Evolutionary conservation across 1,140 invertebrate genomes (phyloP).

Genomic region (Phortica variegata): DNA sequence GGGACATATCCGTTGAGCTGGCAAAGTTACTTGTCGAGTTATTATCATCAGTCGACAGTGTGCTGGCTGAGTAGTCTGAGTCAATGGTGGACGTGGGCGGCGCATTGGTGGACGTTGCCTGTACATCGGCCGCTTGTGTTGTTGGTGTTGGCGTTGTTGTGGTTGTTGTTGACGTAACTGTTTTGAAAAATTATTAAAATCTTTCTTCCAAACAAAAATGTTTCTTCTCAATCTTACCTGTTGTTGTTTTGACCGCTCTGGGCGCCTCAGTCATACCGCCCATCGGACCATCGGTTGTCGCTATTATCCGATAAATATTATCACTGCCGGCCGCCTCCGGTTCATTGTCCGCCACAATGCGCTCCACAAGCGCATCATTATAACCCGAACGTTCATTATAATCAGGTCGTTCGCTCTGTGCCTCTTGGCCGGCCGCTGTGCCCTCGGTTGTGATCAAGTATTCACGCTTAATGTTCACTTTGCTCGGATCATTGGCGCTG

Average conservation of each 20-base stretch:
- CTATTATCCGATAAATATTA: constrained; percentile 49
- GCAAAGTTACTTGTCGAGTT: no score
- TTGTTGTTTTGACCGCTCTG: neutral
- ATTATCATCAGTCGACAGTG: no score
- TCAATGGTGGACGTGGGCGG: neutral
- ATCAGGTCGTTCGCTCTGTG: no score
- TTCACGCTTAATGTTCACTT: constrained; percentile 48
- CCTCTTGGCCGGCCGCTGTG: neutral
- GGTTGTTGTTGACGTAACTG: neutral
- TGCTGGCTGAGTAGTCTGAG: no score
- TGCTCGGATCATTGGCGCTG: constrained; percentile 36
- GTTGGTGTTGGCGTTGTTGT: neutral
- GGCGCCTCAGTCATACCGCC: constrained; percentile 6
- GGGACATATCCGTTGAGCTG: no score
- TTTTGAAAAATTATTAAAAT: no score
- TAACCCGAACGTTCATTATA: constrained; percentile 26
- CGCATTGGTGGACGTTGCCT: constrained; percentile 16
- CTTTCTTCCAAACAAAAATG: no score
- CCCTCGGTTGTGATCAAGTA: constrained; percentile 40
- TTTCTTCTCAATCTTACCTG: no score
- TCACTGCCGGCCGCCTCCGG: constrained; percentile 47
- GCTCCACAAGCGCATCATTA: constrained; percentile 25
- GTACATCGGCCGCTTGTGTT: constrained; percentile 24
- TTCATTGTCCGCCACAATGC: constrained; percentile 21
- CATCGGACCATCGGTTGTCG: constrained; percentile 44